Percentiles rank a stretch among this genome's conserved stretches.
Conservation (phyloP, 2,888 invertebrate species). For the Alviniconcha strummeri region DNA sequence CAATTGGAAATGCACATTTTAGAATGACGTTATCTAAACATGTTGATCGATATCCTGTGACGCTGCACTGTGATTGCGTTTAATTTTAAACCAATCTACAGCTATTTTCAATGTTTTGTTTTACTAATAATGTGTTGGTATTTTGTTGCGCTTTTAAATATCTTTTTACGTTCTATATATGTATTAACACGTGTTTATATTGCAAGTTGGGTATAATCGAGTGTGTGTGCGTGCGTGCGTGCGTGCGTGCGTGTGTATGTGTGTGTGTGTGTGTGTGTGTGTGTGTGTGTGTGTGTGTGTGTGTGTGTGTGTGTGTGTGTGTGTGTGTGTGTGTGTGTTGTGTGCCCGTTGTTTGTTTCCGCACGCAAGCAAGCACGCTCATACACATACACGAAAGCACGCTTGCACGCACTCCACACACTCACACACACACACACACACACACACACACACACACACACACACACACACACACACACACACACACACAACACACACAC, state of each 20-base stretch:
- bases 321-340: slow-evolving; percentile 11
- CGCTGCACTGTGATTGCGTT: too few relatives aligned
- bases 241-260: not conserved
- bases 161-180: too few relatives aligned
- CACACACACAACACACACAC: slow-evolving; percentile 16
- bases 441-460: not conserved
- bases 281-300: slow-evolving; percentile 11
- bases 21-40: too few relatives aligned
- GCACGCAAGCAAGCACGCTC: too few relatives aligned
- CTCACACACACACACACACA: not conserved
- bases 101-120: not conserved
- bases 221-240: not conserved
- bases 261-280: slow-evolving; percentile 8
- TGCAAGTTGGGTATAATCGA: too few relatives aligned
- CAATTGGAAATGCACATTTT: too few relatives aligned
- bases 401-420: too few relatives aligned
- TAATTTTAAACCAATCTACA: too few relatives aligned
- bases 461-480: slow-evolving; percentile 11
- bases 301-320: slow-evolving; percentile 2
- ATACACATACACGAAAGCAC: too few relatives aligned
- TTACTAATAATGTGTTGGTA: not conserved
- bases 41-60: too few relatives aligned
- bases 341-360: not conserved
- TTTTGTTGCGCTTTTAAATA: too few relatives aligned
- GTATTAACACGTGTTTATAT: too few relatives aligned